Evolutionary conservation across 2,797 vertebrate genomes (phyloP).

Genomic region (Pempheris klunzingeri): DNA sequence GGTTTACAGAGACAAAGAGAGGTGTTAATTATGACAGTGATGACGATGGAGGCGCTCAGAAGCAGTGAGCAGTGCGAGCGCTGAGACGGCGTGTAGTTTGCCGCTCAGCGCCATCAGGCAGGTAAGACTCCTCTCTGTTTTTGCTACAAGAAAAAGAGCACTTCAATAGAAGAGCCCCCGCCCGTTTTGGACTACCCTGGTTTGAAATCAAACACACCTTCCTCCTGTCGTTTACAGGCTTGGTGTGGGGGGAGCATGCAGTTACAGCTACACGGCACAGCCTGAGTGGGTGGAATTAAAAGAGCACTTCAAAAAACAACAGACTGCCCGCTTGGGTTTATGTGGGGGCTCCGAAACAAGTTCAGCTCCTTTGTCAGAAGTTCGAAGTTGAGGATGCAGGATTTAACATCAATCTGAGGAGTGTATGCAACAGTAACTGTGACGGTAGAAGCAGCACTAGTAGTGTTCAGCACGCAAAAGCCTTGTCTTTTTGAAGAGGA

Average conservation of each 20-base stretch:
- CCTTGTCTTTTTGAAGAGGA: conserved; percentile 39
- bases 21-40: conserved; percentile 27
- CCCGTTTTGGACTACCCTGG: conserved; percentile 46
- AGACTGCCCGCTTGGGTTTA: conserved; percentile 50
- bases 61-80: conserved; percentile 4
- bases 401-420: conserved; percentile 49
- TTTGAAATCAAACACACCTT: conserved; percentile 47
- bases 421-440: conserved; percentile 45
- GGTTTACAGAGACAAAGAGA: conserved; percentile 44
- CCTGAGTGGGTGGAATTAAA: conserved; percentile 61
- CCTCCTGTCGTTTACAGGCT: conserved; percentile 30
- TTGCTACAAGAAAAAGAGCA: conserved; percentile 75
- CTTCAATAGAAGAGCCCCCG: conserved; percentile 50
- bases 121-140: conserved; percentile 41
- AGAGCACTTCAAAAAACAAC: conserved; percentile 76
- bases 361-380: conserved; percentile 29
- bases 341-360: conserved; percentile 33
- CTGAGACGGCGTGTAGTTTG: conserved; percentile 7
- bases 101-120: conserved; percentile 12
- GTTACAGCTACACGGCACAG: conserved; percentile 60
- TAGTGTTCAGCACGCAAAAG: conserved; percentile 70
- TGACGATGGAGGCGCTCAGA: conserved; percentile 33
- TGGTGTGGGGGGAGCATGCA: conserved; percentile 56
- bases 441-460: conserved; percentile 60
- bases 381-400: conserved; percentile 40